A percentile compares a stretch with the other conserved stretches of the same genome.
Conservation (phyloP, 2,113 vertebrate genomes). For the Uria aalge region DNA sequence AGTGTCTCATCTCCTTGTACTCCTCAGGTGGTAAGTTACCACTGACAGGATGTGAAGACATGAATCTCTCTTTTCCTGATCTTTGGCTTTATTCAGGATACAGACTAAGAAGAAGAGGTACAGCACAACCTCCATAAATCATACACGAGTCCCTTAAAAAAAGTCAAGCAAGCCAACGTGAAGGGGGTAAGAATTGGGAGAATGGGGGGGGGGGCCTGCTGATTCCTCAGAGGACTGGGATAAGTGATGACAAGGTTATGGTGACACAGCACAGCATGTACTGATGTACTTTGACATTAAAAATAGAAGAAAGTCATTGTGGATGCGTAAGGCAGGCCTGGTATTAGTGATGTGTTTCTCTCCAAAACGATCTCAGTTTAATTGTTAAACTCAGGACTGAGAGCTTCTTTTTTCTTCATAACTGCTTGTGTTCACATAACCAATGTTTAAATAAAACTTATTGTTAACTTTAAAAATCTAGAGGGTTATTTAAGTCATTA, state of each 20-base stretch:
- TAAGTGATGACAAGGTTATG: neutral
- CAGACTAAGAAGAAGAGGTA: neutral
- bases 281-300: neutral
- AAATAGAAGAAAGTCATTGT: neutral
- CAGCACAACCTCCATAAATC: conserved; percentile 1
- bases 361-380: neutral
- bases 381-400: neutral
- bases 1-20: neutral
- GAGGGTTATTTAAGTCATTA: conserved; percentile 59
- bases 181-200: neutral
- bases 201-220: neutral
- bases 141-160: conserved; percentile 30
- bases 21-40: neutral
- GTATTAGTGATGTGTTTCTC: neutral
- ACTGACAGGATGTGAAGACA: conserved; percentile 9
- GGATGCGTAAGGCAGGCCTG: neutral
- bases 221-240: neutral
- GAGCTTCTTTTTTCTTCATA: neutral
- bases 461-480: conserved; percentile 37
- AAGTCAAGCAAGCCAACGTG: neutral
- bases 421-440: neutral
- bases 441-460: conserved; percentile 30
- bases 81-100: conserved; percentile 19
- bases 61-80: conserved; percentile 4
- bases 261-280: neutral